Percentiles rank a stretch among this genome's conserved stretches.
These are phyloP conservation scores for Atta colombica DNA, from an alignment of 1,140 invertebrate genomes.

Conservation along the genomic window DNA sequence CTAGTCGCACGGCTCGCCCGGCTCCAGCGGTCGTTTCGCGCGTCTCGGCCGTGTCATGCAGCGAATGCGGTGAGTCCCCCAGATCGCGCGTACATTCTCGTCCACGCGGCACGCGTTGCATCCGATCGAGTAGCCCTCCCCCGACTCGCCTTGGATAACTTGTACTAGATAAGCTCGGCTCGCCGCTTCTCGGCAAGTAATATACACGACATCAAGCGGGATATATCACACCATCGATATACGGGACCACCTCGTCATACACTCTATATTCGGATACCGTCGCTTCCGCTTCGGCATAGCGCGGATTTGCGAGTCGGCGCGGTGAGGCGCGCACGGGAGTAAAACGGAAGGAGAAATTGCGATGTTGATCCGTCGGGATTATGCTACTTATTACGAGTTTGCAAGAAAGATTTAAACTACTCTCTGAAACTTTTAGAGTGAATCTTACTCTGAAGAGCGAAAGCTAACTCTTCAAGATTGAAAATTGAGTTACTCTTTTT, in stretches of 20 bases:
- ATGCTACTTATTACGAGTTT: neutral
- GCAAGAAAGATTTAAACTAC: neutral
- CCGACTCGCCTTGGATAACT: neutral
- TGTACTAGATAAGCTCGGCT: slow-evolving; percentile 1
- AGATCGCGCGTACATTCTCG: slow-evolving; percentile 36
- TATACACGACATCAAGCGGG: slow-evolving; percentile 1
- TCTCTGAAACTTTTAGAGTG: neutral
- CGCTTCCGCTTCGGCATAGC: slow-evolving; percentile 34
- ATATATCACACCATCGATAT: neutral
- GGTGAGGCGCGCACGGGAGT: neutral
- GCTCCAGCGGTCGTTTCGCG: slow-evolving; percentile 17
- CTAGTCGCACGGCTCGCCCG: slow-evolving; percentile 30
- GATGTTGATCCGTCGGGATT: neutral
- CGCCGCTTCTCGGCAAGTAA: slow-evolving; percentile 52
- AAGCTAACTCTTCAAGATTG: no score
- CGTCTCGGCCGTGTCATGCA: slow-evolving; percentile 6
- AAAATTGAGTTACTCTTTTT: no score
- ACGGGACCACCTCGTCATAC: slow-evolving; percentile 3
- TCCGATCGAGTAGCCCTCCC: neutral
- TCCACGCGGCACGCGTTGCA: slow-evolving; percentile 30
- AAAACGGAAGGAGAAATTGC: slow-evolving; percentile 22
- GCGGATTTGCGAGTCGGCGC: neutral
- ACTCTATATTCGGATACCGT: slow-evolving; percentile 26
- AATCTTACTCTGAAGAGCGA: no score
- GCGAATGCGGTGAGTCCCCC: slow-evolving; percentile 62